A percentile compares a stretch with the other conserved stretches of the same genome.
Conservation (phyloP, 2,113 vertebrate species). For the Malurus cyaneus region DNA sequence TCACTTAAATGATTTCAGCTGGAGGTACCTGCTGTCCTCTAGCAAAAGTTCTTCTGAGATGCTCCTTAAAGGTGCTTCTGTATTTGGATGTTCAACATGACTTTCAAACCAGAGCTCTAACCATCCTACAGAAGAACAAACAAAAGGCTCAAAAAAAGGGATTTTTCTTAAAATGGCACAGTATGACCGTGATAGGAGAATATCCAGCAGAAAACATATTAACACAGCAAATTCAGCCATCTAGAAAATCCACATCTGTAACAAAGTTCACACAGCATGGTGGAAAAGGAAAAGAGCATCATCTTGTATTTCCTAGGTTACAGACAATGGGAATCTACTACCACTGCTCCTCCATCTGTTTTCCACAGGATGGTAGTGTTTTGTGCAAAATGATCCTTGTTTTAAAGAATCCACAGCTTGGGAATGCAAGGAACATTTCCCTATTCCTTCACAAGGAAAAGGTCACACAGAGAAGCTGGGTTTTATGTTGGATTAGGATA, state of each 20-base stretch:
- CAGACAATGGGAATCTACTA: background rate
- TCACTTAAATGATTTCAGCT: background rate
- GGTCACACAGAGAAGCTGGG: background rate
- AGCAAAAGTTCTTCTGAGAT: background rate
- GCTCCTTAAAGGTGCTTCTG: background rate
- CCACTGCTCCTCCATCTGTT: background rate
- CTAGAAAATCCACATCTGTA: background rate
- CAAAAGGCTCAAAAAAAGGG: background rate
- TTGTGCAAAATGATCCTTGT: constrained; percentile 1
- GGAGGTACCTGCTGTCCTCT: background rate
- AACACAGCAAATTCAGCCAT: background rate
- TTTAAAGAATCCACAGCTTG: background rate
- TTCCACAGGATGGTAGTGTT: constrained; percentile 39
- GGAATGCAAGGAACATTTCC: background rate
- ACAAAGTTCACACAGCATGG: background rate
- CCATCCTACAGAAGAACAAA: background rate
- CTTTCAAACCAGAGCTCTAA: background rate
- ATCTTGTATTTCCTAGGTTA: background rate
- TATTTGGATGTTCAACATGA: background rate
- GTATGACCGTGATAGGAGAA: background rate
- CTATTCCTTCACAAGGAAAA: background rate
- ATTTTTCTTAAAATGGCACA: background rate
- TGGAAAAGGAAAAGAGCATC: background rate
- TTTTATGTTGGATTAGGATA: background rate
- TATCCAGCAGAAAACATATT: background rate